Evolutionary conservation across 2,888 invertebrate species (phyloP).

Genomic region (Oscheius sp.): DNA sequence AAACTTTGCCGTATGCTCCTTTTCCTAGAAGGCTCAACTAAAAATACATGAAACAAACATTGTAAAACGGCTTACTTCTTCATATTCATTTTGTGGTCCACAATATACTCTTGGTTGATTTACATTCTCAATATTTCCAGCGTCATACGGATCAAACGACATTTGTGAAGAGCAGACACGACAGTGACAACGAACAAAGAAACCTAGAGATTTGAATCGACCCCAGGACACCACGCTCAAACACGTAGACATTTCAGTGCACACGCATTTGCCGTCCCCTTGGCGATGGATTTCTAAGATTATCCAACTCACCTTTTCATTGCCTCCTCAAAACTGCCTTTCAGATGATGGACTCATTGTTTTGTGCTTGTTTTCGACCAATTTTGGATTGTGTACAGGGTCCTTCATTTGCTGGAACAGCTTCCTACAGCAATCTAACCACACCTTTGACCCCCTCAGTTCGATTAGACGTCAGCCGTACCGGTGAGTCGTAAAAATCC

Average conservation of each 20-base stretch:
- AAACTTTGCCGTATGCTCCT: slow-evolving; percentile 67
- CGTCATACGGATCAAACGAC: slow-evolving; percentile 6
- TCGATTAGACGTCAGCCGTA: slow-evolving; percentile 63
- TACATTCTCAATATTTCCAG: slow-evolving; percentile 7
- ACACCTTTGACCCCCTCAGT: slow-evolving; percentile 58
- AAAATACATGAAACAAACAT: slow-evolving; percentile 1
- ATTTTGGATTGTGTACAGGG: slow-evolving; percentile 58
- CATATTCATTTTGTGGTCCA: slow-evolving; percentile 20
- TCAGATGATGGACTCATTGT: slow-evolving; percentile 27
- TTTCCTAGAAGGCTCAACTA: slow-evolving; percentile 53
- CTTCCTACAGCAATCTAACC: slow-evolving; percentile 71
- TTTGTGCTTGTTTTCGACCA: slow-evolving; percentile 44
- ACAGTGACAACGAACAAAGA: neutral
- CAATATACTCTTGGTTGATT: neutral
- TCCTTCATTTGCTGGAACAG: slow-evolving; percentile 46
- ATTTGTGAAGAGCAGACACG: neutral
- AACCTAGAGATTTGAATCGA: neutral
- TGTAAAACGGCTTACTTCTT: slow-evolving; percentile 14
- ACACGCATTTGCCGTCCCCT: no score
- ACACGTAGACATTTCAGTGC: no score
- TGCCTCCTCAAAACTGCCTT: neutral
- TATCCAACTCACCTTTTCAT: neutral
- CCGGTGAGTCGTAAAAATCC: slow-evolving; percentile 54
- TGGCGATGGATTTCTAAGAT: neutral
- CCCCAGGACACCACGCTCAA: no score